Evolutionary conservation across 2,113 vertebrate species (phyloP).

Genomic region (Oreochromis spilurus): DNA sequence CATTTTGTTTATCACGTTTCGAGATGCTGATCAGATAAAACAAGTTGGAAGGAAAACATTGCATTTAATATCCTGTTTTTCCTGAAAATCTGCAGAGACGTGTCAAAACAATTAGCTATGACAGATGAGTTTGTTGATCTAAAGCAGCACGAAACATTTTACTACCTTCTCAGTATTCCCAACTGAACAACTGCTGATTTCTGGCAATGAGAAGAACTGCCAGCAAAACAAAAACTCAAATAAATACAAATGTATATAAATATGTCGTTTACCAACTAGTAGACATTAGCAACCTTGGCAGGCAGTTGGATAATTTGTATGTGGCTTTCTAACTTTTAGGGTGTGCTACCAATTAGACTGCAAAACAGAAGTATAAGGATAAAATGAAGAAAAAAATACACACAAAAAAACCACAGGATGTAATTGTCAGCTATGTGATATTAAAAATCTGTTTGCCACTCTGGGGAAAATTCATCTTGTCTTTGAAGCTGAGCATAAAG

Average conservation of each 20-base stretch:
- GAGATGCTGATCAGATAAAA: slow-evolving; percentile 31
- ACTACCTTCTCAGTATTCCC: background rate
- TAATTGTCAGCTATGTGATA: background rate
- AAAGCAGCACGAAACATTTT: background rate
- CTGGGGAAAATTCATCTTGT: background rate
- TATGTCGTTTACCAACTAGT: background rate
- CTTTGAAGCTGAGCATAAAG: background rate
- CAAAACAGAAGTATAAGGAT: background rate
- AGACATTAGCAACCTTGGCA: background rate
- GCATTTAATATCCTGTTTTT: slow-evolving; percentile 36
- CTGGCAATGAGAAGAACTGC: background rate
- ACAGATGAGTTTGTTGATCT: slow-evolving; percentile 10
- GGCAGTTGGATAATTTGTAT: background rate
- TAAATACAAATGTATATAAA: background rate
- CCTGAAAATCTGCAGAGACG: slow-evolving; percentile 19
- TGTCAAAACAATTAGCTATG: slow-evolving; percentile 1
- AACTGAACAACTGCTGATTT: background rate
- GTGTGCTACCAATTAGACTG: background rate
- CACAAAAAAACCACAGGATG: background rate
- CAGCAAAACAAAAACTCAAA: background rate
- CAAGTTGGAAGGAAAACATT: slow-evolving; percentile 9
- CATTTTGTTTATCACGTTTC: background rate
- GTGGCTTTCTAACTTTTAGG: background rate
- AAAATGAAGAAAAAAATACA: background rate
- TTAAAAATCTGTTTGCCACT: background rate